Base-by-base conservation (phyloP, 1,140 invertebrate species). In the Cepaea nemoralis region DNA sequence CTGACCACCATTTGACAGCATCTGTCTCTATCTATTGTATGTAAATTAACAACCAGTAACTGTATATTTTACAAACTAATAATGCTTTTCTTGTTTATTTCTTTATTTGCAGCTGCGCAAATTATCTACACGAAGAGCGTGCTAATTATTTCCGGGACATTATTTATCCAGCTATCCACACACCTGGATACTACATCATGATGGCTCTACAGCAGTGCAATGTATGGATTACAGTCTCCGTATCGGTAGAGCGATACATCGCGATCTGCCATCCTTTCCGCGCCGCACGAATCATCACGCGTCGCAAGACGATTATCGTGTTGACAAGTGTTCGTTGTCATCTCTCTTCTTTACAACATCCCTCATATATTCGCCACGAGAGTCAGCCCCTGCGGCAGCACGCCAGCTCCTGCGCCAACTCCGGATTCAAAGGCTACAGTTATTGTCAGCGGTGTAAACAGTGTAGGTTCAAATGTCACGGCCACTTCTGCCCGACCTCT, bases 191-290 rank as follows among this genome's bases (percentile, higher is more conserved):
- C 59, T 90, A 85, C 73, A 83, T 88, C 19, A 84, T 90, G 5
- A 91, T 91, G 90, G 86, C 87, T 0, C 85, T 90, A 14, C 90
- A 91, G 83, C 86, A 88, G 76, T 84, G 84, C 70, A 90, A 91
- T 73, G 90, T 91, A 14, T 91, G 90, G 90, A 83, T 90, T 31
- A 91, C 90, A 0, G 89, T 91, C 1, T 86, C 87, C 3, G 89
- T 91, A n/a, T 89, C 89, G 8, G 82, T 90, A 66, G 90, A 91
- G 78, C 84, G 89, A 5, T 91, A 88, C 80, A 89, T 91, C 55
- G 86, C 90, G 37, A 90, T 91, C 50, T 91, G 90, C 77, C 87
- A 88, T 80, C 90, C 90, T 37, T 89, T 91, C 71, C 86, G 78
- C 69, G 86, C 90, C 0, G 80, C 84, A 31, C 83, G 85, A 35